Base-by-base conservation (phyloP, 2,888 invertebrate species). In the Ophion ellenae region DNA sequence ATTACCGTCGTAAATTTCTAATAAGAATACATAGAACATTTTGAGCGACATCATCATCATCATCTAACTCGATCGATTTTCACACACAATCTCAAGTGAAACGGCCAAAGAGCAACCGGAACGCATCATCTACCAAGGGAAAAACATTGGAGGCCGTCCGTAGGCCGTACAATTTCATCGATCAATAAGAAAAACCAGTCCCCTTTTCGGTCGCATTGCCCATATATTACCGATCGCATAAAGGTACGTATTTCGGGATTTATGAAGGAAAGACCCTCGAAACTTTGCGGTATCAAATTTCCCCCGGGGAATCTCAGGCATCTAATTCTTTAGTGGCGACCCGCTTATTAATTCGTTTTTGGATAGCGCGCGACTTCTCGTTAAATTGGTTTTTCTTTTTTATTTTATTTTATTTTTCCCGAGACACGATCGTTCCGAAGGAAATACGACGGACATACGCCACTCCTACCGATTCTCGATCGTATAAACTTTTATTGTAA, bases 401-500 rank as follows among this genome's bases (percentile, higher is more conserved):
- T 28, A 36, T 53, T 47, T 24, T 71, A 47, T 61, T 70, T 73
- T 20, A 24, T 47, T 40, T 40, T 40, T 69, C 70, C n/a, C 70
- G 14, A 40, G 36, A 40, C 17, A 1, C 45, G 71, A 83, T 77
- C 57, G 45, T 66, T 47, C 6, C 28, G 67, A 61, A 57, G 53
- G 76, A 66, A 76, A 78, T 28, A 75, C 71, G 36, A 77, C 59
- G 78, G 70, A 75, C 66, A 57, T 74, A 76, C 61, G 61, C 81
- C 66, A 61, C 53, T 47, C 36, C 63, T 14, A 53, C 79, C 63
- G 67, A 83, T 80, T 79, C 79, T 83, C 70, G 79, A 66, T 73
- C 80, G 63, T 86, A 81, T 86, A 86, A 86, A 86, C 59, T 86
- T 86, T 86, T 83, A 86, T 86, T 75, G 63, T 74, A 83, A 83